Conservation (phyloP, 2,888 invertebrate species). For the Koerneria pararmatus region DNA sequence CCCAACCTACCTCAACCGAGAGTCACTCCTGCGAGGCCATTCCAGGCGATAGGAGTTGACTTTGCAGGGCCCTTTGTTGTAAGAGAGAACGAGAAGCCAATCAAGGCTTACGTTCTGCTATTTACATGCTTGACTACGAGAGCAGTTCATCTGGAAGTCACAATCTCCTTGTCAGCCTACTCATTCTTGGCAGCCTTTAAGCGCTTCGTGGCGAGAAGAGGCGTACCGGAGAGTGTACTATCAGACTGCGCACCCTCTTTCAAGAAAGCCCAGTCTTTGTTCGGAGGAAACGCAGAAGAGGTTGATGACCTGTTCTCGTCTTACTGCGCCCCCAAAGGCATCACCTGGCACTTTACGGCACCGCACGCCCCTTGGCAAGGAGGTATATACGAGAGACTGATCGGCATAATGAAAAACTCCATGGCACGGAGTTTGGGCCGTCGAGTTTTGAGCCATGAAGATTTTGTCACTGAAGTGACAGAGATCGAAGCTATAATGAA, state of each 20-base stretch:
- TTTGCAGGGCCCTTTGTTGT: too few species aligned
- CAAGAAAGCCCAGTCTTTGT: conserved; percentile 32
- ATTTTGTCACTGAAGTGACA: neutral
- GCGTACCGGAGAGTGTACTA: conserved; percentile 46
- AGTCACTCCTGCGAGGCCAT: too few species aligned
- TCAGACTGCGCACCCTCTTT: conserved; percentile 62
- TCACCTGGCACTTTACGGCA: conserved; percentile 59
- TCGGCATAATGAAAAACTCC: conserved; percentile 38
- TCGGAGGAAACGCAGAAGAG: neutral
- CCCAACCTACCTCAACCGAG: too few species aligned
- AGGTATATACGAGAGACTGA: conserved; percentile 62
- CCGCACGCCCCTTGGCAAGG: conserved; percentile 62
- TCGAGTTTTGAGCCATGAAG: neutral
- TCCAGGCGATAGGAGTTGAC: too few species aligned
- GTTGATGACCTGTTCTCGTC: neutral
- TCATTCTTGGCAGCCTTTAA: conserved; percentile 54
- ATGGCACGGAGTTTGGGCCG: neutral
- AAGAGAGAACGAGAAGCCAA: too few species aligned
- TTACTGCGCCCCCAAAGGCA: conserved; percentile 23
- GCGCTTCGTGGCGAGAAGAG: conserved; percentile 56
- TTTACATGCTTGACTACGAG: conserved; percentile 61
- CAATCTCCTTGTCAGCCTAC: conserved; percentile 47
- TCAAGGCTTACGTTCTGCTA: conserved; percentile 55
- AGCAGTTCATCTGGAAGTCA: conserved; percentile 60
- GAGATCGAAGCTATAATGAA: conserved; percentile 18